Percentiles rank a stretch among this genome's conserved stretches.
phyloP scores from a whole-genome alignment of 2,888 invertebrate species.

The Bembecia ichneumoniformis region DNA sequence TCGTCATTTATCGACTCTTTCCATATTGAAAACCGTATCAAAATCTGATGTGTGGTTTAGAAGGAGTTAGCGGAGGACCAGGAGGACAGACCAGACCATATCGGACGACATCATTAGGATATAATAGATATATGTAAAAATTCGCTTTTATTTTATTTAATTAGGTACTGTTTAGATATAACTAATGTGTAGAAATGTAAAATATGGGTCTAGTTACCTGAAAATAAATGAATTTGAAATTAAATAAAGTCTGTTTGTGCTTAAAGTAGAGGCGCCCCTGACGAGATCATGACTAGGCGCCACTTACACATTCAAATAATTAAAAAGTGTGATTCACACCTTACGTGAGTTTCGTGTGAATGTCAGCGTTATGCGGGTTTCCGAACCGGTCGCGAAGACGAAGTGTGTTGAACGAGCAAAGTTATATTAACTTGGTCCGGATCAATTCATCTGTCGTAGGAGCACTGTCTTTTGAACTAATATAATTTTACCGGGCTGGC shows the following conservation, averaged over 20 bases:
- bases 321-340: slow-evolving; percentile 37
- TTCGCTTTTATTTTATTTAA: too few relatives aligned
- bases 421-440: slow-evolving; percentile 60
- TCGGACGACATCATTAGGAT: too few relatives aligned
- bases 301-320: slow-evolving; percentile 41
- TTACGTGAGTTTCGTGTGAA: slow-evolving; percentile 43
- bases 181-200: too few relatives aligned
- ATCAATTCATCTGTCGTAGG: slow-evolving; percentile 31
- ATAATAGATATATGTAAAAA: too few relatives aligned
- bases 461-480: slow-evolving; percentile 47
- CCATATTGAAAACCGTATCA: too few relatives aligned
- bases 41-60: too few relatives aligned
- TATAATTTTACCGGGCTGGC: slow-evolving; percentile 17
- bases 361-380: slow-evolving; percentile 48
- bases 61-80: too few relatives aligned
- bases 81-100: too few relatives aligned
- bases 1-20: too few relatives aligned
- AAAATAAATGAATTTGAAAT: too few relatives aligned
- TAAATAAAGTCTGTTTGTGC: not conserved
- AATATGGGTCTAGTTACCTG: too few relatives aligned
- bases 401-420: slow-evolving; percentile 59
- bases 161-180: too few relatives aligned
- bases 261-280: slow-evolving; percentile 23
- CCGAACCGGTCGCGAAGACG: slow-evolving; percentile 37
- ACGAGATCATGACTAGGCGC: slow-evolving; percentile 30